Evolutionary conservation across 2,888 invertebrate genomes (phyloP), one percentile per base, ranked within the genome.

Genomic region (Leptinotarsa haldemani): DNA sequence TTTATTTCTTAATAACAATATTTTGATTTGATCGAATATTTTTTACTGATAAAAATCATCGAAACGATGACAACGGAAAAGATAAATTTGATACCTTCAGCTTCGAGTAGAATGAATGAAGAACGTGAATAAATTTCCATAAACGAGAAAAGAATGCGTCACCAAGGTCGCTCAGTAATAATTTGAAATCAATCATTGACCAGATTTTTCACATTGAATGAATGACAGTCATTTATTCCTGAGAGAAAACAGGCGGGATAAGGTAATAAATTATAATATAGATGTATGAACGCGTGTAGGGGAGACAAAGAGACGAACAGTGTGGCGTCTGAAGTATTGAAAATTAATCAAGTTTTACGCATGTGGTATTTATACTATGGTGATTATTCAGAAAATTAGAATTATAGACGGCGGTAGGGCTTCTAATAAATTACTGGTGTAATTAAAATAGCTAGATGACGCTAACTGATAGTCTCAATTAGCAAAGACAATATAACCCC

Each of bases 381-480:
- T 75, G 76, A 79, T 77, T 75, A 79, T 77, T 77, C 79, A 77
- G 74, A 74, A 79, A 77, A 80, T 78, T 72, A 79, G 76, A 80
- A 79, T 82, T 79, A 81, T 81, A 80, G 81, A 78, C 80, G 80
- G 78, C 80, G 81, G 80, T 82, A 78, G 80, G 75, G 78, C 79
- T 78, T 76, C 80, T 80, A 82, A 83, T 80, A 82, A 82, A 83
- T 83, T 79, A 80, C 80, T 75, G 80, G 76, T 73, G 75, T 80
- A 83, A 83, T 85, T 84, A 84, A 84, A 85, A 83, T 83, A 81
- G 80, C 81, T 81, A 84, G 84, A 85, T 82, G 85, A 84, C 83
- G 81, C 80, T 81, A 85, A 86, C 85, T 85, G 84, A 86, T 86
- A 81, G 85, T 84, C 83, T 85, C 84, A 85, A 85, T 86, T 85